phyloP scores from a whole-genome alignment of 2,113 vertebrate species.

The Genyomyrus donnyi region DNA sequence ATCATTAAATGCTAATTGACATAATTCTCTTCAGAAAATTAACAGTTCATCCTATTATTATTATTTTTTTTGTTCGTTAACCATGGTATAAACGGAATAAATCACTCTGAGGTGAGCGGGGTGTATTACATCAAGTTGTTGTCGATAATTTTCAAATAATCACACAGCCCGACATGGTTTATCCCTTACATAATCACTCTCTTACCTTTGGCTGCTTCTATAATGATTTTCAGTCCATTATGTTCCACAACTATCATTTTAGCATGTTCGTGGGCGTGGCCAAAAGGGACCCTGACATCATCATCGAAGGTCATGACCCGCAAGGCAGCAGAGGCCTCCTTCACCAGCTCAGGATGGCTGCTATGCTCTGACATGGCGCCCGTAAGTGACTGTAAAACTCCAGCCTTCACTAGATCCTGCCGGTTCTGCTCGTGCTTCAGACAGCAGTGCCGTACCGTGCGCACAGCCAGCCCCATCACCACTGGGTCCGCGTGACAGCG shows the following conservation, averaged over 20 bases:
- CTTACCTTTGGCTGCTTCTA: conserved; percentile 82
- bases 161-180: background rate
- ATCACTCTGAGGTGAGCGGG: background rate
- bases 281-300: conserved; percentile 82
- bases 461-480: conserved; percentile 50
- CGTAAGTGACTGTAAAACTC: conserved; percentile 64
- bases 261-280: conserved; percentile 82
- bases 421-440: conserved; percentile 88
- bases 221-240: conserved; percentile 72
- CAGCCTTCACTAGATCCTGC: conserved; percentile 71
- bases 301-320: conserved; percentile 88
- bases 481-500: conserved; percentile 28
- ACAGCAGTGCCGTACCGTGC: conserved; percentile 66
- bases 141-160: background rate
- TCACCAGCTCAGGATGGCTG: conserved; percentile 53
- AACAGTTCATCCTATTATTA: background rate
- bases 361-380: conserved; percentile 54
- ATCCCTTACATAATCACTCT: background rate
- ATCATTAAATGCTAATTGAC: background rate
- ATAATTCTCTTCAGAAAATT: background rate
- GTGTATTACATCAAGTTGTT: background rate
- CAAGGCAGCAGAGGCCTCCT: conserved; percentile 64
- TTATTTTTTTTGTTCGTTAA: background rate
- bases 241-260: conserved; percentile 85
- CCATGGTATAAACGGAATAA: background rate